Evolutionary conservation across 2,113 vertebrate species (phyloP), one percentile per base, ranked within the genome.

Genomic region (Poeciliopsis occidentalis): DNA sequence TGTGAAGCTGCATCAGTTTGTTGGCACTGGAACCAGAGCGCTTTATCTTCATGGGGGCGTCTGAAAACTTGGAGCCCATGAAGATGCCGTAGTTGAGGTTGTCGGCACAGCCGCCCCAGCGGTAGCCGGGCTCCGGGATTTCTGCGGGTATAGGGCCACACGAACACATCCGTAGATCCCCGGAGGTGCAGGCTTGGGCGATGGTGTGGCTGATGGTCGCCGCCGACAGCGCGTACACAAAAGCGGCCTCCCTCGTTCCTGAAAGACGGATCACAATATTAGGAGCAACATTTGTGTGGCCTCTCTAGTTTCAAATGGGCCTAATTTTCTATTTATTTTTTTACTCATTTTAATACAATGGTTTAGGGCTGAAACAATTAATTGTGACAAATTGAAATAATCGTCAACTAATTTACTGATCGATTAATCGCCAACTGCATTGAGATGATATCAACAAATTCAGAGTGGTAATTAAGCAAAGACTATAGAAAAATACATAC

Each of bases 1-100:
- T 99, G 96, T 99, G 98, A 82, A 99, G 97, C 91, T 99, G 98
- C 98, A 99, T 99, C 86, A 99, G 96, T 91, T 99, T 99, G 95
- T 98, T 98, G 85, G 97, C 96, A 76, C 98, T 96, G 77, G 96
- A 97, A 84, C 97, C 96, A 15, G 96, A 89, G 87, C 97, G 97
- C 94, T 99, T 99, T 95, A 98, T 96, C 94, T 99, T 99, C 97
- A 99, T 97, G 83, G 98, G 96, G 82, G 98, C 97, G 74, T 99
- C 98, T 62, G 96, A 97, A 95, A 99, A 99, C 95, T 98, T 99
- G 92, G 97, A 96, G 79, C 98, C 98, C 98, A 99, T 97, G 80
- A 97, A 88, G 88, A 99, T 93, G 83, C 98, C 98, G 71, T 97
- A 99, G 92, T 97, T 96, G 87, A 99, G 95, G 95, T 99, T 99